Evolutionary conservation across 2,797 vertebrate genomes (phyloP), one percentile per base, ranked within the genome.

Genomic region (Dallia pectoralis): DNA sequence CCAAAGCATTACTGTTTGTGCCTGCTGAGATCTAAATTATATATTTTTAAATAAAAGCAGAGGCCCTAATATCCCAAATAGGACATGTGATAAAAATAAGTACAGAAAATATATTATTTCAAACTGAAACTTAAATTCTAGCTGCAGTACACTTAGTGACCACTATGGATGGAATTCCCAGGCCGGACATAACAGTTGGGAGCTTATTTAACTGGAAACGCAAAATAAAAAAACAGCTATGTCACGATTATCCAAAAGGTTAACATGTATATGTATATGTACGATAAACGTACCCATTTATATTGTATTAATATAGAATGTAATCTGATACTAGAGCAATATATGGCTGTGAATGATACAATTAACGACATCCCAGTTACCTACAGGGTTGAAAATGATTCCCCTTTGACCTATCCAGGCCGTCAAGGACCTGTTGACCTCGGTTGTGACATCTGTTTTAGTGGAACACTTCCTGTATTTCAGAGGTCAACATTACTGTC

Each of bases 391-490:
- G 12, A 48, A 16, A 4, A 71, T 36, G 74, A 77, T 73, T 70
- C 76, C 80, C 75, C 65, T 81, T 81, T 86, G 81, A 86, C 82
- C 81, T 82, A 70, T 67, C 8, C 44, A 83, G 77, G 79, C 85
- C 79, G 70, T 47, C 49, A 40, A 69, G 61, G 47, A 81, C 75
- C 74, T 70, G 70, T 18, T 75, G 75, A 79, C 22, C 67, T 81
- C 76, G 77, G 70, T 73, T 65, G 66, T 15, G 81, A 77, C 32
- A 69, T 30, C 18, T 56, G 62, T 64, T 73, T 40, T 9, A 27
- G 48, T 51, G 18, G 48, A 6, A 19, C 48, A 51, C 48, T 51
- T 51, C 48, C 15, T 51, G 18, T 18, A 51, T 36, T 36, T 36
- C 33, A 36, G 3, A 7, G 33, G 33, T 36, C 33, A 3, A 7